Evolutionary conservation across 2,113 vertebrate species (phyloP).

Genomic region (Chroicocephalus ridibundus): DNA sequence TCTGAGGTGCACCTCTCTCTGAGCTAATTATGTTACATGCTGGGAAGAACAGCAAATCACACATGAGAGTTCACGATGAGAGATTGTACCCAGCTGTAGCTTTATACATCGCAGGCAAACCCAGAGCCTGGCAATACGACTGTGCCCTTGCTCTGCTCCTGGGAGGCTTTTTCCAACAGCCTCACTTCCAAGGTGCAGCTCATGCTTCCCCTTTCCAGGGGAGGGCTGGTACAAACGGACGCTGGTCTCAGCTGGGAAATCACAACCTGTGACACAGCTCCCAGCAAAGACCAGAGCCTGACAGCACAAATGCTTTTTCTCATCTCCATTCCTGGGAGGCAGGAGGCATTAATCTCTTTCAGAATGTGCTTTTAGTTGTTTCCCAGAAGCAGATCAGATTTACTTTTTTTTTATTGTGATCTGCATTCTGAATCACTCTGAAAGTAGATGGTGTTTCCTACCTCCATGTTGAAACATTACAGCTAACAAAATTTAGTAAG

Average conservation of each 20-base stretch:
- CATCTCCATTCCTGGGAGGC: not conserved
- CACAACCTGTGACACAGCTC: not conserved
- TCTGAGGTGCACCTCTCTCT: not conserved
- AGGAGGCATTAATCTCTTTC: not conserved
- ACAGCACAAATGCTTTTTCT: not conserved
- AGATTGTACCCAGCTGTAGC: not conserved
- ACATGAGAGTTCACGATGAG: not conserved
- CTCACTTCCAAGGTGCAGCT: not conserved
- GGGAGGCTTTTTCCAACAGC: not conserved
- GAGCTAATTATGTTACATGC: rapidly evolving
- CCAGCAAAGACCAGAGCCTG: not conserved
- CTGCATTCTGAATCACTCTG: not conserved
- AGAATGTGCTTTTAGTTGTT: slow-evolving; percentile 21
- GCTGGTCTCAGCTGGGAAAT: not conserved
- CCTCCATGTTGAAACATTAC: not conserved
- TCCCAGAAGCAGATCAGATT: slow-evolving; percentile 33
- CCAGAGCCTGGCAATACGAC: not conserved
- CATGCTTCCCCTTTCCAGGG: not conserved
- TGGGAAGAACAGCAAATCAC: not conserved
- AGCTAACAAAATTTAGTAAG: not conserved
- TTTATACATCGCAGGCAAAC: not conserved
- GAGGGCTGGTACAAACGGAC: not conserved
- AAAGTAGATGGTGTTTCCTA: not conserved
- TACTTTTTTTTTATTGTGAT: not conserved
- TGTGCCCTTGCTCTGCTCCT: not conserved